Base-by-base conservation (phyloP, 2,888 invertebrate genomes). In the Drosophila monieri region DNA sequence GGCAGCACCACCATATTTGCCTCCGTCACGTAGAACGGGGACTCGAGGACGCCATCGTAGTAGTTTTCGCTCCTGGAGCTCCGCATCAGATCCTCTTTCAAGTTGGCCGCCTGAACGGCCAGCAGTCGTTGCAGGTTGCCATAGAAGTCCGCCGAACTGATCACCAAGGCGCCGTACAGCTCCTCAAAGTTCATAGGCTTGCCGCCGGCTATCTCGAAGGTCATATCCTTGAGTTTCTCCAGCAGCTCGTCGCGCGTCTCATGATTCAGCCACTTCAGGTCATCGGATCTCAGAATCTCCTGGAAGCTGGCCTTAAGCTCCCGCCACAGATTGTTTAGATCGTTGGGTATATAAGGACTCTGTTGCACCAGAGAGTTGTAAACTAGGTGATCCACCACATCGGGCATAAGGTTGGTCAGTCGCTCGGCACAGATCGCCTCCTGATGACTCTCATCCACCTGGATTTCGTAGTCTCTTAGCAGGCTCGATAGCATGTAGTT, bases 401-500 rank as follows among this genome's bases (percentile, higher is more conserved):
- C 88, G 2, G 86, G 61, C 21, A 90, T 89, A 14, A 84, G 61
- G 18, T 64, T 43, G 12, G 78, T 72, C 0, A 88, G 88, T 10
- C 76, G 65, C 10, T 77, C 72, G 4, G 75, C 73, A 56, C 90
- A 90, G 9, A 80, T 61, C n/a, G 64, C 68, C 6, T 73, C 57
- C 44, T 84, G 86, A 9, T 81, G 74, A 0, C 69, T 69, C 15
- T 59, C 43, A 6, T 47, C 37, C 15, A 18, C 14, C 14, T 21
- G 14, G 0, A 23, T 66, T 0, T 62, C 77, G 25, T 89, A 89
- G 21, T 87, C 88, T 10, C 51, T 56, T 3, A 90, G 25, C 41
- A 91, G 61, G 10, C 81, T 56, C 62, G 81, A 83, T 66, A 91
- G 88, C 53, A 90, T 88, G 30, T 85, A 90, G 66, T 90, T 91